Conservation (phyloP, 1,140 invertebrate genomes). For the Orius laevigatus region DNA sequence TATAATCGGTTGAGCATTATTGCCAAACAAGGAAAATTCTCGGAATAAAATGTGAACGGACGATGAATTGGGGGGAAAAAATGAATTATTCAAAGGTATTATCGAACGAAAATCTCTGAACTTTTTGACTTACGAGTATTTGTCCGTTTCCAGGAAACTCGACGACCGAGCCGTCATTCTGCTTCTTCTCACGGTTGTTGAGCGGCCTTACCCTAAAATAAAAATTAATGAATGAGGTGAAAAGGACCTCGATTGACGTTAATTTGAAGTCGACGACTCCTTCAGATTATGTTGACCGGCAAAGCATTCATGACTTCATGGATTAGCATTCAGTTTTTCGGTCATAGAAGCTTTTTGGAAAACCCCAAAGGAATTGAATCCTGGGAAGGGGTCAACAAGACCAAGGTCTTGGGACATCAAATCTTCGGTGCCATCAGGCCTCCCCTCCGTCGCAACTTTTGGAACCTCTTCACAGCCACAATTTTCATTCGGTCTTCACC, state of each 20-base stretch:
- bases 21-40: neutral
- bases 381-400: too few relatives aligned
- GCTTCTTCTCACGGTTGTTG: slow-evolving; percentile 45
- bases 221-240: slow-evolving; percentile 7
- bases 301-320: slow-evolving; percentile 8
- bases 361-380: too few relatives aligned
- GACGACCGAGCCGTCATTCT: slow-evolving; percentile 39
- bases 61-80: neutral
- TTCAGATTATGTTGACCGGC: neutral
- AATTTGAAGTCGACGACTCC: too few relatives aligned
- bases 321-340: too few relatives aligned
- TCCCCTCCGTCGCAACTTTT: too few relatives aligned
- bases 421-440: too few relatives aligned
- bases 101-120: neutral
- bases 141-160: slow-evolving; percentile 66
- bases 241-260: neutral
- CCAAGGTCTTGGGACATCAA: too few relatives aligned
- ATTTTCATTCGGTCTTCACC: too few relatives aligned
- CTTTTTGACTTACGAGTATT: slow-evolving; percentile 39
- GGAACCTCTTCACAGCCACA: too few relatives aligned
- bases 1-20: too few relatives aligned
- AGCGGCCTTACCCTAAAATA: slow-evolving; percentile 48
- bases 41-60: neutral
- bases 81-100: too few relatives aligned
- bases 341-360: too few relatives aligned